These are phyloP conservation scores for Pavo muticus DNA, from an alignment of 2,113 vertebrate species.

Conservation along the genomic window DNA sequence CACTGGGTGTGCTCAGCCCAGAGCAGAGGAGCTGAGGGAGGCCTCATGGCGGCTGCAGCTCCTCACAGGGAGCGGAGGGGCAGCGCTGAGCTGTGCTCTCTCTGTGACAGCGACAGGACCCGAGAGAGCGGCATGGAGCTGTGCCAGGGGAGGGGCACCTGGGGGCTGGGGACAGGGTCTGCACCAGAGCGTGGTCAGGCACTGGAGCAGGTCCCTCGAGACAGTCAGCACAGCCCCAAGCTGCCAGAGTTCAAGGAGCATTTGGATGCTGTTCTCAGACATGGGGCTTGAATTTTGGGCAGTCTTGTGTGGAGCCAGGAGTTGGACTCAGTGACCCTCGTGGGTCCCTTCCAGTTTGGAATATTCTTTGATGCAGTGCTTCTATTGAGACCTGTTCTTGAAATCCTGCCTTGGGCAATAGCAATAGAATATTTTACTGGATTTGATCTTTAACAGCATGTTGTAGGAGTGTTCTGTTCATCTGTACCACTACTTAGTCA, in stretches of 20 bases:
- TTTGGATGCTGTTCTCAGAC: not conserved
- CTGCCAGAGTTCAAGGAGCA: not conserved
- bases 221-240: not conserved
- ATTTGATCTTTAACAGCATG: not conserved
- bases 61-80: not conserved
- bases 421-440: not conserved
- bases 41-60: not conserved
- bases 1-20: not conserved
- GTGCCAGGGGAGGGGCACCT: not conserved
- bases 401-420: not conserved
- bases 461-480: not conserved
- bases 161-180: not conserved
- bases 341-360: no score
- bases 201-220: not conserved
- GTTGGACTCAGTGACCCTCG: no score
- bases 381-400: not conserved
- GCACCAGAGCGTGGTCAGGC: not conserved
- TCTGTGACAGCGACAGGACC: not conserved
- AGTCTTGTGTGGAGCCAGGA: no score
- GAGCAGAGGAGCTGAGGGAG: not conserved
- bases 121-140: not conserved
- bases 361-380: no score
- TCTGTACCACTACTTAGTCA: not conserved
- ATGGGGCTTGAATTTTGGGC: no score
- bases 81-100: not conserved